Percentiles rank a stretch among this genome's conserved stretches.
These are phyloP conservation scores for Galeruca laticollis DNA, from an alignment of 2,888 invertebrate genomes.

Conservation along the genomic window DNA sequence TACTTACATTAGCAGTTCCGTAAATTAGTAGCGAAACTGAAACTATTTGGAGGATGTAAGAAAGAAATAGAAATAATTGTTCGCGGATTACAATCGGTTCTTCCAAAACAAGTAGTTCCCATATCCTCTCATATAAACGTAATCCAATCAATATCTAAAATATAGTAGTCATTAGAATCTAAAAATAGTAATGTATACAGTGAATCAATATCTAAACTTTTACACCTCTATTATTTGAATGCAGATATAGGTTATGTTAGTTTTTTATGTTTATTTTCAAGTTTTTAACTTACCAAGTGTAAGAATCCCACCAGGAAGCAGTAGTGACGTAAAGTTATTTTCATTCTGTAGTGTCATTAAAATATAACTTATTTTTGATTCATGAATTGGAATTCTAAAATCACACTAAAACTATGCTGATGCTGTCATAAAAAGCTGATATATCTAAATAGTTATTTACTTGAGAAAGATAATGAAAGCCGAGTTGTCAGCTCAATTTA, in stretches of 20 bases:
- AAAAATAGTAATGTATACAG: not conserved
- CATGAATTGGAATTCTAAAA: no score
- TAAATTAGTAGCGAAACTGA: slow-evolving; percentile 24
- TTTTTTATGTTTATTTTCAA: not conserved
- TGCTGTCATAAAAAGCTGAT: not conserved
- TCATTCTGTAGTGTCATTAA: slow-evolving; percentile 8
- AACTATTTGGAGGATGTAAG: slow-evolving; percentile 32
- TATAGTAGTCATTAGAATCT: not conserved
- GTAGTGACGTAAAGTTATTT: not conserved
- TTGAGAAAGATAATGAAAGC: not conserved
- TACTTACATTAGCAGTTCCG: slow-evolving; percentile 36
- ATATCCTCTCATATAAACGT: slow-evolving; percentile 38
- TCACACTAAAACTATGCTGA: not conserved
- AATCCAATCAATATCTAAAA: slow-evolving; percentile 34
- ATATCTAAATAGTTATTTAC: no score
- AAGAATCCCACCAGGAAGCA: slow-evolving; percentile 10
- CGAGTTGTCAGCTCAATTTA: not conserved
- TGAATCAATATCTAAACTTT: not conserved
- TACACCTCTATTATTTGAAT: not conserved
- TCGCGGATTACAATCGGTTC: slow-evolving; percentile 36
- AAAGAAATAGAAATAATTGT: slow-evolving; percentile 23
- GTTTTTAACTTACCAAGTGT: slow-evolving; percentile 15
- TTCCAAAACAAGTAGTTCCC: slow-evolving; percentile 38
- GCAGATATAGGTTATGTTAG: slow-evolving; percentile 6
- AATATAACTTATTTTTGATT: not conserved